Conservation (phyloP, 2,113 vertebrate genomes). For the Arvicanthis niloticus region DNA sequence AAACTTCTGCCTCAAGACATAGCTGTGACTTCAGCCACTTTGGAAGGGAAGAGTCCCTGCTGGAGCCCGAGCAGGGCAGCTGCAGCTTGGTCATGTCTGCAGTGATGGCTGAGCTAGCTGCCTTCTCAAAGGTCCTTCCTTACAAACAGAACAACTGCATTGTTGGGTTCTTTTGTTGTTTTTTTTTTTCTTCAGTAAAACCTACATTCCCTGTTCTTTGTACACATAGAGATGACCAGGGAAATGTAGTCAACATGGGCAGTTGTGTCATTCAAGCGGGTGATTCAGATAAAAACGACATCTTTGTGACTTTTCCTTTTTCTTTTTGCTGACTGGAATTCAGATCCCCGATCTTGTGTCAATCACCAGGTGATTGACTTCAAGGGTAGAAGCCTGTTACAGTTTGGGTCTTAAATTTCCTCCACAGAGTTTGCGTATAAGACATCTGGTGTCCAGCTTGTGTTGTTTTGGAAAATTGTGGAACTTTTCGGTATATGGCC, state of each 20-base stretch:
- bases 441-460: not conserved
- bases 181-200: not conserved
- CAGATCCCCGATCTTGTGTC: not conserved
- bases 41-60: not conserved
- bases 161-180: not conserved
- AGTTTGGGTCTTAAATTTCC: not conserved
- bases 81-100: no score
- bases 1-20: not conserved
- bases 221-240: not conserved
- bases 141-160: not conserved
- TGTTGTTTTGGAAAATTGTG: not conserved
- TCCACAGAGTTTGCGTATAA: not conserved
- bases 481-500: not conserved
- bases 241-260: not conserved
- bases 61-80: not conserved
- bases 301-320: not conserved
- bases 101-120: not conserved
- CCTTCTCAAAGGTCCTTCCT: not conserved
- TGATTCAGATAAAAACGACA: not conserved
- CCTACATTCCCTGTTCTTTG: not conserved
- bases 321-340: not conserved
- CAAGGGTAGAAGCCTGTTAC: not conserved
- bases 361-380: not conserved
- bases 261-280: not conserved
- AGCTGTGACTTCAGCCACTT: not conserved